Evolutionary conservation across 2,797 vertebrate genomes (phyloP), one percentile per base, ranked within the genome.

Genomic region (Darevskia mixta): DNA sequence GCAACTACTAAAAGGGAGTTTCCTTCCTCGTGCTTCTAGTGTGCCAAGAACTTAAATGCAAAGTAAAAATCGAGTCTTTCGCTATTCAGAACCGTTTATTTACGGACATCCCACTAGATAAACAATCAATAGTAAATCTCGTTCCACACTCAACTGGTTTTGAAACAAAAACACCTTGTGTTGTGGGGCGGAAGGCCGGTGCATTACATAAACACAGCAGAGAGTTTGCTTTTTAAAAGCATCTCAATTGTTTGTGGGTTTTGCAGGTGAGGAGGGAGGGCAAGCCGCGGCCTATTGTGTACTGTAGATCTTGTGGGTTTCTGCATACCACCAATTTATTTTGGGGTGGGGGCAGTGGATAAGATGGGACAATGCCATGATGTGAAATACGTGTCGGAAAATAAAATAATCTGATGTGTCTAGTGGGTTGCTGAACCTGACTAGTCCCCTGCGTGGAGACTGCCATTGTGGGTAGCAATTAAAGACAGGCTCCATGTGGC

Each of bases 1-100:
- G 41, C 76, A 85, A 83, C 45, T 89, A 91, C 75, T 88, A 91
- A 87, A 89, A 71, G n/a, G 84, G 61, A 88, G 88, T 8, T 1
- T 92, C 87, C 92, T 90, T 27, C 43, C 83, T 66, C 35, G 38
- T 66, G 38, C 29, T 90, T 86, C 49, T 76, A 83, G 66, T 61
- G 41, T 20, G 49, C 67, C 72, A 77, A 71, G n/a, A 32, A 71
- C 32, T 77, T 67, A 45, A 75, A 78, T 64, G 66, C 83, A 58
- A 90, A 78, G 86, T 87, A 83, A 76, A 89, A 82, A 75, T 87
- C 82, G 82, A 87, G 88, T 85, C 5, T 43, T 11, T 41, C 76
- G 87, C 81, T 78, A 32, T 84, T 10, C 66, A 69, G 89, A 90
- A 25, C 71, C 2, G 72, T 89, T 29, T 79, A 43, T 43, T 92